Conservation (phyloP, 2,797 vertebrate genomes). For the Liparis tanakae region DNA sequence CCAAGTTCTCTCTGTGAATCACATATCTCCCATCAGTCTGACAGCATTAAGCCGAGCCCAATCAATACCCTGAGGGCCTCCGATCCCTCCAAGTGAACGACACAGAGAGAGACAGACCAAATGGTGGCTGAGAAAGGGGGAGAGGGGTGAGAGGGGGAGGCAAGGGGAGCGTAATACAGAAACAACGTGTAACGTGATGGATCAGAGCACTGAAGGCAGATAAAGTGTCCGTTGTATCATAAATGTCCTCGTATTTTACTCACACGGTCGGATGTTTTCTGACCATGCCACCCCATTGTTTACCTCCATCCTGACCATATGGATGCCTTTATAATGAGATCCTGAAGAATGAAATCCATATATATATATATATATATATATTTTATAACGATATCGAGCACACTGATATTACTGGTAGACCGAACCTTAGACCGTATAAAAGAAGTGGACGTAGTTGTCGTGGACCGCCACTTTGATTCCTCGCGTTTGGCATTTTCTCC, state of each 20-base stretch:
- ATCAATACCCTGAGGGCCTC: slow-evolving; percentile 73
- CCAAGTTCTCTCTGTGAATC: slow-evolving; percentile 72
- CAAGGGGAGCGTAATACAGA: slow-evolving; percentile 41
- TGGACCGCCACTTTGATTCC: neutral
- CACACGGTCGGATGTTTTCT: slow-evolving; percentile 8
- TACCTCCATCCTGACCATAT: neutral
- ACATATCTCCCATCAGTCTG: slow-evolving; percentile 75
- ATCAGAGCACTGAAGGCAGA: slow-evolving; percentile 24
- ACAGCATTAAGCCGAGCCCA: slow-evolving; percentile 72
- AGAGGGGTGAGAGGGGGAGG: slow-evolving; percentile 48
- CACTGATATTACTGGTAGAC: neutral
- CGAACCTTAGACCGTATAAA: neutral
- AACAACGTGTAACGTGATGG: slow-evolving; percentile 46
- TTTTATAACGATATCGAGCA: neutral
- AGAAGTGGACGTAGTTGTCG: neutral
- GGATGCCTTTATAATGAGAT: neutral
- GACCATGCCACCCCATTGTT: neutral
- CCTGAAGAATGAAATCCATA: neutral
- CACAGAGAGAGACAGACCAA: slow-evolving; percentile 56
- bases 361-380: too few relatives aligned
- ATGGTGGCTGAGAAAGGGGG: slow-evolving; percentile 52
- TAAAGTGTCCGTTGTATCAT: slow-evolving; percentile 23
- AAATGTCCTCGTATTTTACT: slow-evolving; percentile 4
- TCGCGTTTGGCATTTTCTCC: too few relatives aligned
- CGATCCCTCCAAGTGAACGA: slow-evolving; percentile 52